Conservation (phyloP, 2,113 vertebrate genomes). For the Dipodomys ordii region DNA sequence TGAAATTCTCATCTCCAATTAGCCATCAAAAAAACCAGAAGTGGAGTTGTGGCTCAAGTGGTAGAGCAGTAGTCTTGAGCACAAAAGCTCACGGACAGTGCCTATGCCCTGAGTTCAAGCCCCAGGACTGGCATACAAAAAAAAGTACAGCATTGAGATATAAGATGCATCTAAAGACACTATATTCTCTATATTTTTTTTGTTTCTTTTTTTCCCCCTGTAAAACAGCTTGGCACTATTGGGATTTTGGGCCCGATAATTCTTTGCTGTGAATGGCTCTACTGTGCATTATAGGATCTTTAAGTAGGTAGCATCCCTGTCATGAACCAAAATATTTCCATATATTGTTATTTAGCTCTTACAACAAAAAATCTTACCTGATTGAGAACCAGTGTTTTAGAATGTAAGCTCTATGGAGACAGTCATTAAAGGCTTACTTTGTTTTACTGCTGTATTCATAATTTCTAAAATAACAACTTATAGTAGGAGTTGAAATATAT, state of each 20-base stretch:
- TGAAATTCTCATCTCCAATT: no score
- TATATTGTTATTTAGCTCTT: conserved; percentile 18
- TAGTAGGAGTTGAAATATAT: conserved; percentile 4
- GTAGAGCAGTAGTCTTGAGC: no score
- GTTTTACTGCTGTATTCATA: conserved; percentile 19
- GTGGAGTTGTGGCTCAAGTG: no score
- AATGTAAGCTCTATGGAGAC: conserved; percentile 49
- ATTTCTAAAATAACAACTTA: conserved; percentile 5
- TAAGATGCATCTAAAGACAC: conserved; percentile 18
- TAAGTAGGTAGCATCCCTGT: background rate
- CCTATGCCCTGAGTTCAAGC: no score
- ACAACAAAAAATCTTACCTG: background rate
- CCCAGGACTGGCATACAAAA: no score
- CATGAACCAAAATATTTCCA: conserved; percentile 6
- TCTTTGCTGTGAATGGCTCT: conserved; percentile 39
- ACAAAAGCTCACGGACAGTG: no score
- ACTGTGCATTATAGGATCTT: background rate
- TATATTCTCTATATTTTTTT: background rate
- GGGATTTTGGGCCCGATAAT: conserved; percentile 12
- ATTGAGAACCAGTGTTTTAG: conserved; percentile 20
- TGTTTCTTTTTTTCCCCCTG: background rate
- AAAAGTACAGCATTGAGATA: conserved; percentile 6
- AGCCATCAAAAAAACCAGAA: no score
- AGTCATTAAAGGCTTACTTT: conserved; percentile 45
- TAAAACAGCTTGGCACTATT: conserved; percentile 34